Evolutionary conservation across 2,888 invertebrate species (phyloP), one percentile per base, ranked within the genome.

Genomic region (Gryllus longicercus): DNA sequence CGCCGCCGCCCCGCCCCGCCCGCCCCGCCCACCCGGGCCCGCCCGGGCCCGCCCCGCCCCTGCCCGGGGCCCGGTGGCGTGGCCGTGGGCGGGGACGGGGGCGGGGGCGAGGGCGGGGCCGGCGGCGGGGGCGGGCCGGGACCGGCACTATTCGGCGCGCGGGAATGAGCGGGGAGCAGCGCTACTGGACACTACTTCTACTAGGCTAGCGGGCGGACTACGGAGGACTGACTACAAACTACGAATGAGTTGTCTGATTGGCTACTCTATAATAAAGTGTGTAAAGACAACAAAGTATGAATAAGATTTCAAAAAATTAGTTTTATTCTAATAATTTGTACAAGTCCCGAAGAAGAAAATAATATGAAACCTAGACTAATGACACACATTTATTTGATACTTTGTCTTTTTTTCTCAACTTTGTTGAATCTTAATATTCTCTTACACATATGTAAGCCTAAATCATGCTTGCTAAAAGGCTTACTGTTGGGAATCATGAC

Each of bases 281-380:
- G 77, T 76, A 81, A 82, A 80, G 80, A 82, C 82, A 81, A 82
- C 82, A 82, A 81, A 81, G 81, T 80, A 81, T 79, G 80, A 76
- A 78, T 81, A 78, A 81, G 79, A 80, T 82, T 82, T 80, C 81
- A 81, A 81, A 82, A 81, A 80, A 78, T 77, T 79, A 79, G 75
- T 25, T 82, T 82, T 82, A 82, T 82, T 82, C 82, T 82, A 82
- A 63, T 80, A 79, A 81, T 76, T 76, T 76, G 23, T 76, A 76
- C 76, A 76, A 76, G 25, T 76, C 76, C 74, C 25, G 38, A 25
- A 75, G 21, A 75, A 75, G 38, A 75, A 75, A 75, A 75, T 21
- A 75, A 75, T 25, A 75, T 75, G 75, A 25, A 25, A 75, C 80
- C 78, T 63, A 63, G 63, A 8, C 63, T 63, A 63, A 63, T 63